Percentiles rank a stretch among this genome's conserved stretches.
Conservation (phyloP, 2,113 vertebrate genomes). For the Hypanus sabinus region DNA sequence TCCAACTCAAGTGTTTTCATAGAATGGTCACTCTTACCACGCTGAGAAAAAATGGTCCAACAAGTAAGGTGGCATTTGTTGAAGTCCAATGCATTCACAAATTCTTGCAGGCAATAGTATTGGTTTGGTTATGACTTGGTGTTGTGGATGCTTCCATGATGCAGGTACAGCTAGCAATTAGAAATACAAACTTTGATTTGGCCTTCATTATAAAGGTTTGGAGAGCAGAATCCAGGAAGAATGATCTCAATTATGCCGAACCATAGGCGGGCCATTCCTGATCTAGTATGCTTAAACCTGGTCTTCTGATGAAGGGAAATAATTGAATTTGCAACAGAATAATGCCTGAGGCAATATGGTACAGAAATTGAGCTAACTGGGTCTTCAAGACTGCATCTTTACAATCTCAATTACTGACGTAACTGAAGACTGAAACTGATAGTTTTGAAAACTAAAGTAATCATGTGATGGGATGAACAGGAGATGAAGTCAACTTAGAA, state of each 20-base stretch:
- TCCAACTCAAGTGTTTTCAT: not conserved
- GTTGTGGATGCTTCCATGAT: not conserved
- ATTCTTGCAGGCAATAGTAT: not conserved
- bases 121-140: not conserved
- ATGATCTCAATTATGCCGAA: too few relatives aligned
- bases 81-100: not conserved
- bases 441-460: not conserved
- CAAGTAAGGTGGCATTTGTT: not conserved
- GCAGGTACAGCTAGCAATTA: not conserved
- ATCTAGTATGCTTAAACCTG: not conserved
- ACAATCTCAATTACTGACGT: not conserved
- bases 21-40: not conserved
- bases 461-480: not conserved
- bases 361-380: too few relatives aligned
- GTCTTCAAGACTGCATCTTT: not conserved
- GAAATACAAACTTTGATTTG: not conserved
- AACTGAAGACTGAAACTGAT: not conserved
- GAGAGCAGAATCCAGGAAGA: too few relatives aligned
- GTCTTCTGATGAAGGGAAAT: not conserved
- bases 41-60: not conserved
- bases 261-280: too few relatives aligned
- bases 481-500: too few relatives aligned
- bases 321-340: not conserved
- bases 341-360: not conserved
- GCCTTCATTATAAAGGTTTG: too few relatives aligned